A percentile compares a stretch with the other conserved stretches of the same genome.
Evolutionary conservation across 2,113 vertebrate species (phyloP).

Genomic region (Lycaon pictus): DNA sequence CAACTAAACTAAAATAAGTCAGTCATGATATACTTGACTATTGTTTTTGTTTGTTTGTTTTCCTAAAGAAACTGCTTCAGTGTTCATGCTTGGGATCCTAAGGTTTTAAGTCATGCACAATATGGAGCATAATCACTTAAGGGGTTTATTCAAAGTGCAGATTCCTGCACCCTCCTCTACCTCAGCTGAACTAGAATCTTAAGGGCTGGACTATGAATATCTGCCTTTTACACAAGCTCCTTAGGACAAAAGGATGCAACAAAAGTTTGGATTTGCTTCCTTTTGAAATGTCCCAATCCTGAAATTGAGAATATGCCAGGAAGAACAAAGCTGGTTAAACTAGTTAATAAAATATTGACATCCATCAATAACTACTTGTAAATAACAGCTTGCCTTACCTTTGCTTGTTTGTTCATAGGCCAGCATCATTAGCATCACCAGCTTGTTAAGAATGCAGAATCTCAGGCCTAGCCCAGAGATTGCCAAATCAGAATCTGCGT

Average conservation of each 20-base stretch:
- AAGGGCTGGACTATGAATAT: not conserved
- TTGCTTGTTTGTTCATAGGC: not conserved
- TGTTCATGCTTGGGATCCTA: not conserved
- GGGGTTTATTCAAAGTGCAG: not conserved
- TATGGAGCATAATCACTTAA: not conserved
- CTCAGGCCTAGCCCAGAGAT: accelerated
- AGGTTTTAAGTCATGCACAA: not conserved
- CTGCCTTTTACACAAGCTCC: not conserved
- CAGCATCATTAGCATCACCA: not conserved
- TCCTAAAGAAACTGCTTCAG: not conserved
- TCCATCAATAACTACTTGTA: not conserved
- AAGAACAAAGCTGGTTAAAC: not conserved
- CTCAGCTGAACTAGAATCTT: not conserved
- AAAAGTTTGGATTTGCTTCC: not conserved
- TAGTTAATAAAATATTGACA: not conserved
- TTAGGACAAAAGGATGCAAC: not conserved
- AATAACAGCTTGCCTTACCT: not conserved
- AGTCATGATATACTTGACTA: not conserved
- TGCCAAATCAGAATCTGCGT: not conserved
- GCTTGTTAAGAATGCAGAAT: not conserved
- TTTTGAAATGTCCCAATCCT: not conserved
- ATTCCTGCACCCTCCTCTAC: not conserved
- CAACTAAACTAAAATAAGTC: conserved; percentile 18
- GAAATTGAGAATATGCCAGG: not conserved
- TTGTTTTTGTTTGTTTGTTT: not conserved